Conservation (phyloP, 2,797 vertebrate genomes). For the Microtus agrestis region DNA sequence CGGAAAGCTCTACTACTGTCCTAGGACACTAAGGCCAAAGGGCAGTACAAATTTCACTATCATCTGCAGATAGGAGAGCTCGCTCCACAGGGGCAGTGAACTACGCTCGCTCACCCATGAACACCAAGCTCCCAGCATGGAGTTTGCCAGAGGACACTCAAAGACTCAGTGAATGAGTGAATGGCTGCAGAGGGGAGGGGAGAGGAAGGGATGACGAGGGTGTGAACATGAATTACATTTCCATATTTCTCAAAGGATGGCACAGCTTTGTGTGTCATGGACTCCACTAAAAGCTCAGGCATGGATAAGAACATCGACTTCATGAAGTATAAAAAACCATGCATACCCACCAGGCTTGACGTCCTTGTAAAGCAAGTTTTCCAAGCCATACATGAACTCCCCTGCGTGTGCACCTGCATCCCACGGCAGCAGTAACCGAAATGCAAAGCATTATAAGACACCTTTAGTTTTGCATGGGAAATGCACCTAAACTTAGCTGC, state of each 20-base stretch:
- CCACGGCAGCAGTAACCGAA: slow-evolving; percentile 87
- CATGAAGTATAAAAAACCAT: slow-evolving; percentile 72
- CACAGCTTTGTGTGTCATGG: neutral
- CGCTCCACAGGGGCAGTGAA: neutral
- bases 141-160: neutral
- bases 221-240: slow-evolving; percentile 73
- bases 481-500: slow-evolving; percentile 43
- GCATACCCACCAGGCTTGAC: slow-evolving; percentile 93
- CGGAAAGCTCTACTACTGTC: neutral
- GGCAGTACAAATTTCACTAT: neutral
- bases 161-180: slow-evolving; percentile 23
- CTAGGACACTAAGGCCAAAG: neutral
- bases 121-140: neutral
- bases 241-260: slow-evolving; percentile 74
- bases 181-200: neutral
- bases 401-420: slow-evolving; percentile 91
- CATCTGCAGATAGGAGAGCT: neutral
- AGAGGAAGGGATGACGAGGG: neutral
- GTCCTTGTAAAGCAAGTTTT: slow-evolving; percentile 95
- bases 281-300: slow-evolving; percentile 49
- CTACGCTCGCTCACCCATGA: neutral
- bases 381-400: slow-evolving; percentile 94
- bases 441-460: slow-evolving; percentile 86
- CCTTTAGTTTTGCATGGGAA: slow-evolving; percentile 63
- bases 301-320: neutral